Conservation (phyloP, 2,113 vertebrate species). For the Cettia cetti region DNA sequence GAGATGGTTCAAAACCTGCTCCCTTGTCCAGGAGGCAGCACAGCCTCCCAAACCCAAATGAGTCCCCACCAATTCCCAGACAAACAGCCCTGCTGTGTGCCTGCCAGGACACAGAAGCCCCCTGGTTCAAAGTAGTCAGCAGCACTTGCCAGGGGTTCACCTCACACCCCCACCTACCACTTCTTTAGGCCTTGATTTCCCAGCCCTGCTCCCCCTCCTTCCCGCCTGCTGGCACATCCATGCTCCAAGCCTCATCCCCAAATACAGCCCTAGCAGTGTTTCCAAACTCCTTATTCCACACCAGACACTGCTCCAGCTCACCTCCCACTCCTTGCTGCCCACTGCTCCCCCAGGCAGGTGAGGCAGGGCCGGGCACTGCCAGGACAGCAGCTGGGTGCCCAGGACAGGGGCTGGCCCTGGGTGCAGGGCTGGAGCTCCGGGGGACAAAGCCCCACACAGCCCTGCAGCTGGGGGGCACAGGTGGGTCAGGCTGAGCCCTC, state of each 20-base stretch:
- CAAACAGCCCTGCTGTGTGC: neutral
- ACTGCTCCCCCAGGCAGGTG: fast-evolving
- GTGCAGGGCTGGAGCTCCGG: fast-evolving
- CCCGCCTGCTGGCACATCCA: neutral
- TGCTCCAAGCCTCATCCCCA: neutral
- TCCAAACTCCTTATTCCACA: fast-evolving
- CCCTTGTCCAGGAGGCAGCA: neutral
- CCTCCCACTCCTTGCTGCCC: fast-evolving
- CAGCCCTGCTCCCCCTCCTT: neutral
- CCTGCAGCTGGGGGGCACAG: fast-evolving
- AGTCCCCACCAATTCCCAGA: no score
- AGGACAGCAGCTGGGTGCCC: neutral
- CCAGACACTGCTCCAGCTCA: fast-evolving
- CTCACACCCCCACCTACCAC: fast-evolving
- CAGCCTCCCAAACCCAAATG: fast-evolving
- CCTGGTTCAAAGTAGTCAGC: fast-evolving
- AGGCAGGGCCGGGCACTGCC: neutral
- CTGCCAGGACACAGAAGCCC: neutral
- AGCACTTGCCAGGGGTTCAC: neutral
- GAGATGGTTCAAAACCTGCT: fast-evolving
- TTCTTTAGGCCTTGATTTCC: neutral
- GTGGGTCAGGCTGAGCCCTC: neutral
- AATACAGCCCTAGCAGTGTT: neutral
- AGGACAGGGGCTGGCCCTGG: neutral
- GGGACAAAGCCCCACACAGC: fast-evolving